A percentile compares a stretch with the other conserved stretches of the same genome.
Conservation (phyloP, 2,113 vertebrate genomes). For the Eptatretus burgeri region DNA sequence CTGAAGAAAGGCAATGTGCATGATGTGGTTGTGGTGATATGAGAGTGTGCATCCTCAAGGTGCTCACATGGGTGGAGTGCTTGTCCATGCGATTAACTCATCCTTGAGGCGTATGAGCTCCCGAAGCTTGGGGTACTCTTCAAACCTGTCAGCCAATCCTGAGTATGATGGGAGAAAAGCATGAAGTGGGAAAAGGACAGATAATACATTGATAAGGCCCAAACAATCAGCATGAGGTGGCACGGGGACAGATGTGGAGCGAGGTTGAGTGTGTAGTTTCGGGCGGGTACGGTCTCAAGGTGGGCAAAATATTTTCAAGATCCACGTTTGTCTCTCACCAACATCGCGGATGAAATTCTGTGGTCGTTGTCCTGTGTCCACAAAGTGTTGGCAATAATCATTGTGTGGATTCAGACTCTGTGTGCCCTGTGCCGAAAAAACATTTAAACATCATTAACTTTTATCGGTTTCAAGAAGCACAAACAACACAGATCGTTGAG, state of each 20-base stretch:
- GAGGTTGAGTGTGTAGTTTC: too few relatives aligned
- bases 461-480: too few relatives aligned
- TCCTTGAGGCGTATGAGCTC: conserved; percentile 89
- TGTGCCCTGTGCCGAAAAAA: conserved; percentile 29
- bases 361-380: conserved; percentile 79
- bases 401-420: conserved; percentile 95
- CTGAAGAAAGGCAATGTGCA: too few relatives aligned
- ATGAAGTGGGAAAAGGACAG: conserved; percentile 15
- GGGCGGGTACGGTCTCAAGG: too few relatives aligned
- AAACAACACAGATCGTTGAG: too few relatives aligned
- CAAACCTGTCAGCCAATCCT: conserved; percentile 92
- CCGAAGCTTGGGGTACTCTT: conserved; percentile 89
- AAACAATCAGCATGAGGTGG: neutral
- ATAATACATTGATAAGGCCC: too few relatives aligned
- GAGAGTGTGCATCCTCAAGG: neutral
- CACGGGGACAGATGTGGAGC: too few relatives aligned
- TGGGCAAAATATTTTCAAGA: too few relatives aligned
- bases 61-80: conserved; percentile 81
- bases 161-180: too few relatives aligned
- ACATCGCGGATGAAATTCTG: conserved; percentile 97
- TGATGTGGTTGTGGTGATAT: too few relatives aligned
- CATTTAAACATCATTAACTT: too few relatives aligned
- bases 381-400: conserved; percentile 97
- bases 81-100: conserved; percentile 65
- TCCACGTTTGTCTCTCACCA: conserved; percentile 24